Evolutionary conservation across 2,888 invertebrate genomes (phyloP), one percentile per base, ranked within the genome.

Genomic region (Lumbricus terrestris): DNA sequence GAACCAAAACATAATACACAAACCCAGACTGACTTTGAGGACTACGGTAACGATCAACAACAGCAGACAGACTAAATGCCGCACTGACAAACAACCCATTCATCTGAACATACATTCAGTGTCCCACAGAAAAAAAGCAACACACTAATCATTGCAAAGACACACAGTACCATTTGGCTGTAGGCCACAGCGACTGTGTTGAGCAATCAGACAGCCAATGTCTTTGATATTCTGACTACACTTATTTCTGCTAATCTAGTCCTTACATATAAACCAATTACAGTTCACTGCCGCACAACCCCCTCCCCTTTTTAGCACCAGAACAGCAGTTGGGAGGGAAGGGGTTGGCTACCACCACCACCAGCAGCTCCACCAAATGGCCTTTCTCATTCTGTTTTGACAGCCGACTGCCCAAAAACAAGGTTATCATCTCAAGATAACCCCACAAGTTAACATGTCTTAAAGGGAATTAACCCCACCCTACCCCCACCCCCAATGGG

Each of bases 381-480:
- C 33, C 34, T 34, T 35, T 34, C 85, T 85, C 85, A 85, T 23
- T 35, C 85, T 37, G 37, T 85, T 85, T 37, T 37, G 23, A 85
- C 85, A 34, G 1, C 34, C 69, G n/a, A 69, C 69, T 69, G 69
- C 69, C 69, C 69, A 69, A 85, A n/a, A 85, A 85, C 85, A 85
- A 85, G 85, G 85, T 85, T 85, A 85, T 85, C 85, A 23, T 18
- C 37, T 85, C 34, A 34, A 20, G 85, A 85, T 85, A 85, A 85
- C 85, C 85, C 37, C n/a, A 85, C 85, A 85, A 35, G 85, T 35
- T 37, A 85, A 85, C 85, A n/a, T 85, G 85, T 85, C 85, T 34
- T 85, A 85, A 85, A 85, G 23, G 23, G 85, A 23, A 85, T 35
- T 85, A 15, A 85, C 35, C 4, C 83, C 83, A n/a, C n/a, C n/a